Evolutionary conservation across 2,113 vertebrate genomes (phyloP), one percentile per base, ranked within the genome.

Genomic region (Anarhynchus alexandrinus): DNA sequence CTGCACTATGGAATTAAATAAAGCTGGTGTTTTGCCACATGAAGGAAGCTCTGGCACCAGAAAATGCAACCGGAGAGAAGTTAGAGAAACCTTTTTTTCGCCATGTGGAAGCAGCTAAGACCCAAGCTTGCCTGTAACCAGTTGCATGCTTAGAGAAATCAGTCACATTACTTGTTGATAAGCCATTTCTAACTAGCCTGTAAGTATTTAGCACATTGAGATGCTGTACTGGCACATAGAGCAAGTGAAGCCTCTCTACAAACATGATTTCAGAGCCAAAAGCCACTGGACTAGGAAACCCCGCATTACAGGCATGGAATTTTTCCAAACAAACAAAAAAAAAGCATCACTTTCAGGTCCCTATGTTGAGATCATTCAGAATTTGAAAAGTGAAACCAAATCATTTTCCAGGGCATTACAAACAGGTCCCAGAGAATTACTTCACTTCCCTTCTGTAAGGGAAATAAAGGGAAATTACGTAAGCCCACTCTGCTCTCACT

Each of bases 361-460:
- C 34, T n/a, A 11, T 2, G 17, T 10, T 91, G 90, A 96, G 20
- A 76, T 95, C 86, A 97, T 80, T 27, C 29, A 52, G 14, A 65
- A 82, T 47, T 15, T 80, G 57, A 51, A 80, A 96, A 95, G 52
- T 38, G 78, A 96, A 97, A 96, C 66, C 14, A 86, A 83, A 52
- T 7, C n/a, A 8, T 22, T 76, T 66, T 55, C 49, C 43, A 54
- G 36, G 66, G 42, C 43, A 76, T 78, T 87, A 78, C 52, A 87
- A 83, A 74, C 17, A 57, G 12, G 8, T 47, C 43, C 25, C 30
- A 71, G 10, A 71, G 54, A 88, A 82, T 57, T 84, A 87, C 34
- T 42, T 54, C 7, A 5, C 47, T 62, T n/a, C 43, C 49, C 52
- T 80, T 72, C 29, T 18, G 19, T 21, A 79, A 82, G 8, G 72